Evolutionary conservation across 2,113 vertebrate species (phyloP).

Genomic region (Triplophysa tibetana): DNA sequence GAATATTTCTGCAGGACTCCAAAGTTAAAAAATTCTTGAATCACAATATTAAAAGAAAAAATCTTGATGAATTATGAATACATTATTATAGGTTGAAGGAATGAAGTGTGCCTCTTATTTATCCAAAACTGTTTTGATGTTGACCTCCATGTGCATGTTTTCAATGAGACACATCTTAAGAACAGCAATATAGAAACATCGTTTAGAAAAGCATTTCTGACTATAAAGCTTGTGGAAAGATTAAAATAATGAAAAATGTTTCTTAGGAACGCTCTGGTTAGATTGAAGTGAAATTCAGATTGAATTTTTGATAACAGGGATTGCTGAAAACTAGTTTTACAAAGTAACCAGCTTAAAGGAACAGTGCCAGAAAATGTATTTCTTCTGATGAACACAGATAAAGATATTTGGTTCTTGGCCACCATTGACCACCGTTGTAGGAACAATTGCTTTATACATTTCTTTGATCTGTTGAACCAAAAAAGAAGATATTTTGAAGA

Average conservation of each 20-base stretch:
- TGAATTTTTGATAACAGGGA: too few species aligned
- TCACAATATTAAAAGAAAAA: not conserved
- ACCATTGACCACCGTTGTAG: too few species aligned
- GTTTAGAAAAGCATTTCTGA: not conserved
- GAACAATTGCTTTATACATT: too few species aligned
- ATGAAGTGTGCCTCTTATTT: not conserved
- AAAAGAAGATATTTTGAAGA: too few species aligned
- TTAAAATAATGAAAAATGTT: not conserved
- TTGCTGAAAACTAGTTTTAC: too few species aligned
- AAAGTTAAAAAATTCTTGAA: not conserved
- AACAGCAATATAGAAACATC: not conserved
- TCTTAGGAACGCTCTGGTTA: not conserved
- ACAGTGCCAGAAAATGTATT: too few species aligned
- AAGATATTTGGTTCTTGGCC: too few species aligned
- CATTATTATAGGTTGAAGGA: not conserved
- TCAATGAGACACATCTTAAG: not conserved
- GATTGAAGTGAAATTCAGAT: not conserved
- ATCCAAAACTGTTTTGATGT: not conserved
- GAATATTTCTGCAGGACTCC: not conserved
- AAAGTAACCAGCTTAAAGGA: too few species aligned
- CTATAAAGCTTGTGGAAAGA: not conserved
- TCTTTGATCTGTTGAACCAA: too few species aligned
- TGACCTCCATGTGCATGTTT: not conserved
- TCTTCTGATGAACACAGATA: too few species aligned
- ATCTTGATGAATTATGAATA: not conserved